These are phyloP conservation scores for Aporophyla nigra DNA, from an alignment of 2,888 invertebrate genomes.

Conservation along the genomic window DNA sequence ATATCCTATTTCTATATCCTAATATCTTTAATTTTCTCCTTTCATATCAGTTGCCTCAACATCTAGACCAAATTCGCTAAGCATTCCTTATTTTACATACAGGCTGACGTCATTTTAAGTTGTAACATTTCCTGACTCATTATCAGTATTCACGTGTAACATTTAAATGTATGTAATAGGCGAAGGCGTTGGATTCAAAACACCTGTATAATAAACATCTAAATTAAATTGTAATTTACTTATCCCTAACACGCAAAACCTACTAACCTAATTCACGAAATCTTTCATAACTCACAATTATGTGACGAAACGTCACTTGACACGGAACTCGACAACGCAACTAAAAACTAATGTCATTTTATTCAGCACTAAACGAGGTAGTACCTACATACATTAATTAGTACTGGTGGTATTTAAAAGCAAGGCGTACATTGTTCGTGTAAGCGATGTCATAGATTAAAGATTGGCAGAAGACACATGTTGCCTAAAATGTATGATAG, in stretches of 20 bases:
- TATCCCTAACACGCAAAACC: constrained; percentile 8
- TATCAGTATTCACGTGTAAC: neutral
- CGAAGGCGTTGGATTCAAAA: constrained; percentile 19
- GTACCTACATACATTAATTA: constrained; percentile 39
- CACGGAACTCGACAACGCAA: constrained; percentile 12
- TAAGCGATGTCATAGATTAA: constrained; percentile 52
- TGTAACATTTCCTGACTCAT: neutral
- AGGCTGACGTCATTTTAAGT: neutral
- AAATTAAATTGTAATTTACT: constrained; percentile 31
- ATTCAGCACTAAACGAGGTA: constrained; percentile 25
- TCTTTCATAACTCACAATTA: constrained; percentile 24
- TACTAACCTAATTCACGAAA: constrained; percentile 33
- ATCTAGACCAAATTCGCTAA: neutral
- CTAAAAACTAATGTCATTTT: constrained; percentile 37
- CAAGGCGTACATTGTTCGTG: constrained; percentile 57
- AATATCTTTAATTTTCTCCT: neutral
- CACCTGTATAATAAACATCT: constrained; percentile 1
- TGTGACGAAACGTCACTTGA: constrained; percentile 36
- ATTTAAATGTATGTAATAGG: constrained; percentile 1
- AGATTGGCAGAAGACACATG: neutral
- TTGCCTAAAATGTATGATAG: neutral
- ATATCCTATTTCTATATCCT: too few species aligned
- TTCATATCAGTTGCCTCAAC: neutral
- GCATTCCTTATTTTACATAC: neutral
- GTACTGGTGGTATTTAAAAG: constrained; percentile 50